phyloP scores from a whole-genome alignment of 1,140 invertebrate genomes.

The Sminthurinus signatus region DNA sequence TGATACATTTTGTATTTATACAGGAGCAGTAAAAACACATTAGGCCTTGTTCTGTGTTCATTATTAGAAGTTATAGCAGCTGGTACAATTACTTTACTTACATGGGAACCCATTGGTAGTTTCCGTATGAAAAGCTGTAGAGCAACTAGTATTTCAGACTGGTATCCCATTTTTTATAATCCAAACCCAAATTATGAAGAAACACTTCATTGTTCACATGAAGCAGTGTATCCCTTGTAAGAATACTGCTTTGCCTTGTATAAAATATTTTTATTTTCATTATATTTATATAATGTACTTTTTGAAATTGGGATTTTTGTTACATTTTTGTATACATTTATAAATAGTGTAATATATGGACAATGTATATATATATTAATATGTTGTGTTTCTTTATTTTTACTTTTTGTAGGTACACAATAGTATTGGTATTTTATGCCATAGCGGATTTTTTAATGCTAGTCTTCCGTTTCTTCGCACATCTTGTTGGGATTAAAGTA shows the following conservation, averaged over 20 bases:
- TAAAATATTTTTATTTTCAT: too few relatives aligned
- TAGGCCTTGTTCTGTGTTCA: conserved; percentile 67
- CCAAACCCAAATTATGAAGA: conserved; percentile 85
- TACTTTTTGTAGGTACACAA: conserved; percentile 70
- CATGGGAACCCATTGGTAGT: conserved; percentile 68
- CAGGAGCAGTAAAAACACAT: conserved; percentile 45
- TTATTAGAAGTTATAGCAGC: conserved; percentile 69
- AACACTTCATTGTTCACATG: conserved; percentile 87
- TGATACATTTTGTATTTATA: not conserved
- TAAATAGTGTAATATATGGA: not conserved
- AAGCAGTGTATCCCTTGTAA: conserved; percentile 94
- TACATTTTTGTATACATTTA: not conserved
- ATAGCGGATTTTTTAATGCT: conserved; percentile 75
- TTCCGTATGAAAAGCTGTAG: conserved; percentile 69
- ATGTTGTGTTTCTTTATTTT: too few relatives aligned
- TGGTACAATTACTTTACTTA: conserved; percentile 64
- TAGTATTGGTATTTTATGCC: conserved; percentile 88
- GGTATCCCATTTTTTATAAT: conserved; percentile 93
- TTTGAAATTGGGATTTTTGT: too few relatives aligned
- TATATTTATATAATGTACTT: too few relatives aligned
- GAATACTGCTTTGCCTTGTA: conserved; percentile 45
- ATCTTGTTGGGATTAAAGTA: conserved; percentile 57
- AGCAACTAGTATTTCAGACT: conserved; percentile 74
- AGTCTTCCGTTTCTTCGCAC: conserved; percentile 63
- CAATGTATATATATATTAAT: too few relatives aligned